A percentile compares a stretch with the other conserved stretches of the same genome.
phyloP scores from a whole-genome alignment of 2,797 vertebrate genomes.

The Xenentodon cancila region DNA sequence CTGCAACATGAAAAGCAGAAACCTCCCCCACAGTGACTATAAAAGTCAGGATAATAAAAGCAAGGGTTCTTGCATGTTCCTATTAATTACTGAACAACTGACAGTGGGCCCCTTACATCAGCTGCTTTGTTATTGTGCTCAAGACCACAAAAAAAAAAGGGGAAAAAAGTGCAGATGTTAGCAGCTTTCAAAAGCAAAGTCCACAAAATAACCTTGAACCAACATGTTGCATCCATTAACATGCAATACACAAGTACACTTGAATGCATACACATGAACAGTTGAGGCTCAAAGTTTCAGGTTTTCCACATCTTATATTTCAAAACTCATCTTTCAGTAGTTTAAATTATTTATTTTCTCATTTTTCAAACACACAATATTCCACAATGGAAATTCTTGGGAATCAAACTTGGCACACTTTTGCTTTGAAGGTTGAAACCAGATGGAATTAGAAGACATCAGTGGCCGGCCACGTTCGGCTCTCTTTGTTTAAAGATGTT shows the following conservation, averaged over 20 bases:
- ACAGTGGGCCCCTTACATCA: slow-evolving; percentile 16
- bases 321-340: too few relatives aligned
- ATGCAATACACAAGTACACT: too few relatives aligned
- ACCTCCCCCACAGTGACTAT: slow-evolving; percentile 42
- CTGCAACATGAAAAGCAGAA: slow-evolving; percentile 42
- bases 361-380: too few relatives aligned
- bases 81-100: slow-evolving; percentile 45
- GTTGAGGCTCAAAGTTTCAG: too few relatives aligned
- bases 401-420: too few relatives aligned
- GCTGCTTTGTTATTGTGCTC: slow-evolving; percentile 14
- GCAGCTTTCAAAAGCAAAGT: slow-evolving; percentile 30
- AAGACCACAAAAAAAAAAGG: background rate
- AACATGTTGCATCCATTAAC: slow-evolving; percentile 7
- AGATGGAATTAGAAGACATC: too few relatives aligned
- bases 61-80: slow-evolving; percentile 50
- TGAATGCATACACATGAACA: too few relatives aligned
- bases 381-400: too few relatives aligned
- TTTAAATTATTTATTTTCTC: too few relatives aligned
- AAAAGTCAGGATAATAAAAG: slow-evolving; percentile 53
- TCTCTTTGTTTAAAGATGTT: too few relatives aligned
- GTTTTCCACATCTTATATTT: too few relatives aligned
- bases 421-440: too few relatives aligned
- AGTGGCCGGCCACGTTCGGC: background rate
- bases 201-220: slow-evolving; percentile 22
- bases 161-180: slow-evolving; percentile 7